Evolutionary conservation across 2,888 invertebrate genomes (phyloP), one percentile per base, ranked within the genome.

Genomic region (Argynnis bischoffii): DNA sequence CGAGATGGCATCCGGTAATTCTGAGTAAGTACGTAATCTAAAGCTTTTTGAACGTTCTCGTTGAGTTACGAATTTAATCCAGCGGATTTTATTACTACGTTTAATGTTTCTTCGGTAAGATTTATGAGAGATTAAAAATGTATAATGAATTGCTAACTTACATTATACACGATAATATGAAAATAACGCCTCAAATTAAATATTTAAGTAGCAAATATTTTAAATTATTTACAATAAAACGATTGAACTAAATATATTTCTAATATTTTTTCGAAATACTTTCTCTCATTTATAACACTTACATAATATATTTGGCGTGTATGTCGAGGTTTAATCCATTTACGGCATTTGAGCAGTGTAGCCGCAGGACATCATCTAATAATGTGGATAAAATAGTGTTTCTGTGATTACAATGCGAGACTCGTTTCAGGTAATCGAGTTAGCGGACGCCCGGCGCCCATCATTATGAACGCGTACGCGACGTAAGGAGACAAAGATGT

Each of bases 1-100:
- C 82, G 81, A 83, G 86, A 90, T 89, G 87, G 87, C 86, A 88
- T 90, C 90, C 90, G 87, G 87, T 85, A 84, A 85, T 87, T 84
- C 79, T 79, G 80, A 77, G 81, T 84, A 82, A 87, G 85, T 84
- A 84, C 83, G 82, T 80, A 78, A 81, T 86, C 86, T 79, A 77
- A 70, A 73, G 73, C 73, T 71, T 75, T 75, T 72, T 74, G 57
- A 76, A 73, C 63, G 70, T 66, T 69, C 68, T 69, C 21, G 50
- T 69, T 66, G 69, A 76, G 70, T 73, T 76, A 74, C 70, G 73
- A 70, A 64, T 75, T 75, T 74, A 75, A 76, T 75, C 73, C 71
- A n/a, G 63, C 51, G 65, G 64, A 63, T 50, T 63, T 57, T 67
- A 66, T 72, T 74, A 70, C 69, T 61, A 71, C 69, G 60, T 66